Evolutionary conservation across 2,797 vertebrate genomes (phyloP), one percentile per base, ranked within the genome.

Genomic region (Valencia hispanica): DNA sequence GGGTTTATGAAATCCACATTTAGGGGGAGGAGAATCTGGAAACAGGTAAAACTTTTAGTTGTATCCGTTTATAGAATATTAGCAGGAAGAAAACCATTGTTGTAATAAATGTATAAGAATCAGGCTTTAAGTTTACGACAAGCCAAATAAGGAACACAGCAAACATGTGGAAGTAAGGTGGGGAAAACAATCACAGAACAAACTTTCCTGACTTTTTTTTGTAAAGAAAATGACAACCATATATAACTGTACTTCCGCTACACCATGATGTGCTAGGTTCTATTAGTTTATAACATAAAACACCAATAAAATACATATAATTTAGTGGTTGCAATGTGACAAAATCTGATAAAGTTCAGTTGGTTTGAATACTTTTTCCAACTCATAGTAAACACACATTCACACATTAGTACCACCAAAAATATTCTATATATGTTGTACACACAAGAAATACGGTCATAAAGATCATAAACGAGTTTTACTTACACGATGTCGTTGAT

Each of bases 401-500:
- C 5, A 8, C 34, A 63, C 20, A 10, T 4, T 63, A 34, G 8
- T 36, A 9, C 27, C 43, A 69, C 43, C 39, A 11, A 68, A 45
- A 32, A 34, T 61, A 41, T 41, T 41, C 7, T 18, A 6, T 0
- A 66, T 14, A 41, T 66, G 36, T 41, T 66, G 22, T 22, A 11
- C 20, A 65, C 4, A 36, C 17, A 22, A 25, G 12, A 27, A n/a
- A 63, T 5, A 41, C 15, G 11, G 10, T 66, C 39, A 43, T 0
- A 4, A 43, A 10, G 4, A 39, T 25, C 61, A 65, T 14, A 12
- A 25, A 65, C 34, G 4, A 4, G 9, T 65, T 65, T 72, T 78
- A 91, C 97, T 74, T 84, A 99, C 98, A 99, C 97, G 0, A 99
- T 94, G 80, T 99, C 98, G 0, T 97, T 96, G 84, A 98, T 95